A percentile compares a stretch with the other conserved stretches of the same genome.
These are phyloP conservation scores for Antheraea assamensis DNA, from an alignment of 2,888 invertebrate species.

Conservation along the genomic window DNA sequence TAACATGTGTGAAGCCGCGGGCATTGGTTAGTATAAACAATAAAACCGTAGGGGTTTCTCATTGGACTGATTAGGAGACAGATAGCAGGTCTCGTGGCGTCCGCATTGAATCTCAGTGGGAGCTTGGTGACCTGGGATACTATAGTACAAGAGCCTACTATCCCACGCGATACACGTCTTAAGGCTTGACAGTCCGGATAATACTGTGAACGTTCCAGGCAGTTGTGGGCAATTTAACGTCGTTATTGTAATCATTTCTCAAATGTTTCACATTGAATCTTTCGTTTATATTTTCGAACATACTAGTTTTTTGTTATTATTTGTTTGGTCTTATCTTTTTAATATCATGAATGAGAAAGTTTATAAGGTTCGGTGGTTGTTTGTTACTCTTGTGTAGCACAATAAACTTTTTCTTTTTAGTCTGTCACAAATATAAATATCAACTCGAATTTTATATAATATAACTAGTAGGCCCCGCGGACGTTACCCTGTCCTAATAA, in stretches of 20 bases:
- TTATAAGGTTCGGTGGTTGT: too few relatives aligned
- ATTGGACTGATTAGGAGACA: neutral
- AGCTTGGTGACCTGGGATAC: neutral
- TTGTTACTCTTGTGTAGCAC: too few relatives aligned
- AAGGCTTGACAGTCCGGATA: slow-evolving; percentile 2
- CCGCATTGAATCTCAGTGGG: slow-evolving; percentile 7
- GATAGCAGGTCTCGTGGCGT: neutral
- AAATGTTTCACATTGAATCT: neutral
- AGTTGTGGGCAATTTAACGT: neutral
- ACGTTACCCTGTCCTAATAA: too few relatives aligned
- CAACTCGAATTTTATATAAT: too few relatives aligned
- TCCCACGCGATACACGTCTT: slow-evolving; percentile 6
- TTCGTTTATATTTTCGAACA: neutral
- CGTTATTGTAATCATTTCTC: neutral
- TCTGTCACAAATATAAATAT: too few relatives aligned
- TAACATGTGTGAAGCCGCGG: too few relatives aligned
- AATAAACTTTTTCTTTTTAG: too few relatives aligned
- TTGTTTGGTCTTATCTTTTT: too few relatives aligned
- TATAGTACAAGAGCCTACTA: neutral
- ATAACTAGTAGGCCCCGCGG: too few relatives aligned
- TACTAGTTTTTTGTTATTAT: too few relatives aligned
- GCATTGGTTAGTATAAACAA: neutral
- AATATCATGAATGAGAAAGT: too few relatives aligned
- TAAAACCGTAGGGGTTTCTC: slow-evolving; percentile 11
- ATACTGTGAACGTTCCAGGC: neutral